Conservation (phyloP, 1,140 invertebrate species). For the Scaptomyza hsui region DNA sequence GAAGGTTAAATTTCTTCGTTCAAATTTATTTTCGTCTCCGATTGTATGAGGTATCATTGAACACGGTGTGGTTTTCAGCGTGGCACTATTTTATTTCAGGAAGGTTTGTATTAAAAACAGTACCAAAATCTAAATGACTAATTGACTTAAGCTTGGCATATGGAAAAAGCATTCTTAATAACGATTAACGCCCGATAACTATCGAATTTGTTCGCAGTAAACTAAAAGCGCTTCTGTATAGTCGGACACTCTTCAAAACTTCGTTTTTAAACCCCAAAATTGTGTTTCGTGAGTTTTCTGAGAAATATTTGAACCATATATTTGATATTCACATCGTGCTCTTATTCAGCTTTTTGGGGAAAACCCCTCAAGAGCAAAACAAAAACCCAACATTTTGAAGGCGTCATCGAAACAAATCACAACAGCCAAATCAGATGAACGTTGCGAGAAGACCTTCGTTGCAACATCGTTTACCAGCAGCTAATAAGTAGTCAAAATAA, state of each 20-base stretch:
- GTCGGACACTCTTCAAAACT: no score
- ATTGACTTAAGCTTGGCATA: background rate
- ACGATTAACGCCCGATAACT: no score
- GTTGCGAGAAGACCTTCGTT: conserved; percentile 58
- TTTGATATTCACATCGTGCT: background rate
- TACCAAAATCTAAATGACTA: background rate
- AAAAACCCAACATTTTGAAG: conserved; percentile 11
- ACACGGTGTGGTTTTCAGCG: background rate
- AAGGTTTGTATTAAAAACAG: conserved; percentile 7
- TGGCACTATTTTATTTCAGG: background rate
- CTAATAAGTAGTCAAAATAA: conserved; percentile 40
- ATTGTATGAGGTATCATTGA: background rate
- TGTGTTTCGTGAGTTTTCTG: background rate
- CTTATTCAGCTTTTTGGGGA: conserved; percentile 48
- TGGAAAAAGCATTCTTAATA: background rate
- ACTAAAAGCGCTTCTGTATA: no score
- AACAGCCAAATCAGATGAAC: conserved; percentile 22
- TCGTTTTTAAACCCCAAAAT: no score
- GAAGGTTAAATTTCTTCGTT: no score
- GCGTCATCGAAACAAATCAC: conserved; percentile 35
- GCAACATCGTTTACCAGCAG: conserved; percentile 48
- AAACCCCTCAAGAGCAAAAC: conserved; percentile 39
- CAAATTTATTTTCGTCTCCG: no score
- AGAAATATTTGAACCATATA: background rate
- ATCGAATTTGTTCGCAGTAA: no score